Conservation (phyloP, 2,797 vertebrate genomes). For the Ctenosaura bakeri region DNA sequence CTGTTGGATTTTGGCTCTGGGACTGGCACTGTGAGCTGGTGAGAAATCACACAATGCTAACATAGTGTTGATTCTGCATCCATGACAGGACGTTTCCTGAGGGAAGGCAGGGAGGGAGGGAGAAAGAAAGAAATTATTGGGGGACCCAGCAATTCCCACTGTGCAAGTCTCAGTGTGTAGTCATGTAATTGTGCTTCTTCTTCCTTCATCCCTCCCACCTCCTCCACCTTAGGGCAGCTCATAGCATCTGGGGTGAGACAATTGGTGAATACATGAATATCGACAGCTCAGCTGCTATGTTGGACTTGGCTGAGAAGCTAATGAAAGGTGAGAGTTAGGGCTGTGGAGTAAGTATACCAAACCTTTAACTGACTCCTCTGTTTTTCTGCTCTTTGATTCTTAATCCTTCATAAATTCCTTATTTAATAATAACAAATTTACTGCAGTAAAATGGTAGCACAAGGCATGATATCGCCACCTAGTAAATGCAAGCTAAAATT, state of each 20-base stretch:
- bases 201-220: not conserved
- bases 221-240: constrained; percentile 83
- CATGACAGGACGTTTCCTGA: fast-evolving
- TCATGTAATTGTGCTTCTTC: too few relatives aligned
- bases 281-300: constrained; percentile 88
- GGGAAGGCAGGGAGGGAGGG: not conserved
- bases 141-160: not conserved
- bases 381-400: too few relatives aligned
- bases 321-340: constrained; percentile 82
- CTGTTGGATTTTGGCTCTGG: constrained; percentile 93
- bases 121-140: too few relatives aligned
- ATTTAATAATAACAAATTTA: too few relatives aligned
- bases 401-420: too few relatives aligned
- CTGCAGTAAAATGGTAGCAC: too few relatives aligned
- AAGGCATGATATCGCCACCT: too few relatives aligned
- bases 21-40: constrained; percentile 88
- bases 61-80: not conserved
- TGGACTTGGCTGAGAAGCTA: constrained; percentile 86
- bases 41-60: constrained; percentile 49
- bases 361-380: too few relatives aligned
- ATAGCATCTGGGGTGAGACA: constrained; percentile 84
- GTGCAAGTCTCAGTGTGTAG: not conserved
- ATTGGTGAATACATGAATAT: constrained; percentile 89
- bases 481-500: too few relatives aligned
- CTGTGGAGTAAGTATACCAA: not conserved